Base-by-base conservation (phyloP, 2,888 invertebrate genomes). In the Seira musarum region DNA sequence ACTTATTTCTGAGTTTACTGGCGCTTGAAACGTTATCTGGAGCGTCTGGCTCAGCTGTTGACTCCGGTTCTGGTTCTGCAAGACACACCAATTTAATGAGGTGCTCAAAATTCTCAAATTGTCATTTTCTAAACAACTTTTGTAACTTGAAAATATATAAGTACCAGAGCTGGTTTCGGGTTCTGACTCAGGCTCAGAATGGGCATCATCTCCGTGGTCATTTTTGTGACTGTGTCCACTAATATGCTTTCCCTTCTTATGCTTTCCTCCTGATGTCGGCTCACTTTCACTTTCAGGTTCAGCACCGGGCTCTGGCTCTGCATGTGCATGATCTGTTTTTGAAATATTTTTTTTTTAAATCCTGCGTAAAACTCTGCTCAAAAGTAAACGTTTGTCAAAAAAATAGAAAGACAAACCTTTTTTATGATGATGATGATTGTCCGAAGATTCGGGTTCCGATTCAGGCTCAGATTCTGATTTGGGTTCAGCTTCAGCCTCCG, bases 241-340 rank as follows among this genome's bases (percentile, higher is more conserved):
- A 24, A 67, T 79, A 75, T 1, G 89, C 88, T 72, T 89, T 88
- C 0, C 90, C 89, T 80, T 83, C 80, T 82, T 77, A 25, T 74
- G 78, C 86, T 90, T 88, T 66, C 88, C 87, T 85, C 91, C 90
- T 1, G 90, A 88, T 83, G 88, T 86, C 0, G 90, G 89, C 84
- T 89, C 89, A 25, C 89, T 86, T 82, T 88, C 87, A 0, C 90
- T 88, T 81, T 90, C 89, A 0, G 90, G 89, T 74, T 90, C 89
- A 60, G 88, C 86, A 85, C 88, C 83, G 68, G 87, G 84, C 71
- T 87, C 87, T 21, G 87, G 86, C 68, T 88, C 87, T 46, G 86
- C 71, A 84, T 88, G 75, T 2, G 40, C 71, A 40, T 40, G 40
- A 40, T 40, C 40, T 40, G 40, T 13, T 40, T 40, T 40, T 13